phyloP scores from a whole-genome alignment of 2,113 vertebrate genomes.

The Gnathonemus echidnorhynchus region DNA sequence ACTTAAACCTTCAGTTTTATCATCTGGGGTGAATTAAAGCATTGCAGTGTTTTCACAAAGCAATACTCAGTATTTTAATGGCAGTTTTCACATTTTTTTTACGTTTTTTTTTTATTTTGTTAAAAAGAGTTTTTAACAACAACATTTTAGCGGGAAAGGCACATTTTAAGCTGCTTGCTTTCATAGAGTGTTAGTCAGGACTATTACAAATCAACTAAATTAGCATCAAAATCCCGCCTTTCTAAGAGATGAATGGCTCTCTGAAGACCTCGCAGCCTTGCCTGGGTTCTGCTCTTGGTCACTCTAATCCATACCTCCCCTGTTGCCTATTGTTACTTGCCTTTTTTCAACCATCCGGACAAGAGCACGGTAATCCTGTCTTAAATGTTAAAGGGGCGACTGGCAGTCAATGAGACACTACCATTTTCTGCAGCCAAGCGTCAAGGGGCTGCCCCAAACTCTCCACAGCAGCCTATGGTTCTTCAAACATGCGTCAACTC shows the following conservation, averaged over 20 bases:
- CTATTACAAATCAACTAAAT: conserved; percentile 9
- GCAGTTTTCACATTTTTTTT: not conserved
- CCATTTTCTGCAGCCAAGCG: not conserved
- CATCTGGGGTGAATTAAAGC: not conserved
- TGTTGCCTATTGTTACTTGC: conserved; percentile 13
- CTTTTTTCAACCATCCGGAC: not conserved
- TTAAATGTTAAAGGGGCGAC: not conserved
- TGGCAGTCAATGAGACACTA: not conserved
- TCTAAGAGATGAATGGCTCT: not conserved
- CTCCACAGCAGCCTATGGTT: not conserved
- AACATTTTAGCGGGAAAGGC: not conserved
- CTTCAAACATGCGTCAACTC: not conserved
- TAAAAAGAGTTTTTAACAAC: not conserved
- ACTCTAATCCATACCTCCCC: conserved; percentile 16
- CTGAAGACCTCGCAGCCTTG: not conserved
- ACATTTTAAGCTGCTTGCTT: not conserved
- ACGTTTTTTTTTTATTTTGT: no score
- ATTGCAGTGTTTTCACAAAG: not conserved
- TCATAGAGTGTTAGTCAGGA: not conserved
- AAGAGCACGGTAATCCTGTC: conserved; percentile 3
- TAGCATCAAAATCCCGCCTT: conserved; percentile 13
- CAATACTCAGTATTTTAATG: not conserved
- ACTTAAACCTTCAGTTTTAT: not conserved
- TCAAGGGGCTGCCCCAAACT: not conserved
- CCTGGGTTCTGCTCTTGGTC: not conserved